phyloP scores from a whole-genome alignment of 2,113 vertebrate genomes.

The Rhinolophus ferrumequinum region DNA sequence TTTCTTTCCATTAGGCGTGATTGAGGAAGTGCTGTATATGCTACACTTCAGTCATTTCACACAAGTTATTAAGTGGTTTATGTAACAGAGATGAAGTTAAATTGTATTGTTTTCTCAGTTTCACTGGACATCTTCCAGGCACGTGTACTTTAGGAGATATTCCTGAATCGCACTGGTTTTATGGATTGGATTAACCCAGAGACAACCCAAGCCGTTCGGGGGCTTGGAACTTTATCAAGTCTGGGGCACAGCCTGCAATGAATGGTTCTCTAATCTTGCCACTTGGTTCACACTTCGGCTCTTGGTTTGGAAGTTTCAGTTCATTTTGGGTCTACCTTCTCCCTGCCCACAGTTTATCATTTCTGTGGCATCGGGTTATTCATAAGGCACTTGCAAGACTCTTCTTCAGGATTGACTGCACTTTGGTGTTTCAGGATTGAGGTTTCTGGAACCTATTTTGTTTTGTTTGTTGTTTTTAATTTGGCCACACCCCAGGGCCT shows the following conservation, averaged over 20 bases:
- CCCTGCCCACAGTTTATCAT: not conserved
- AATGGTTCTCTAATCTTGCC: not conserved
- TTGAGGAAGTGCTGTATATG: constrained; percentile 44
- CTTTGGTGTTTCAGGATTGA: not conserved
- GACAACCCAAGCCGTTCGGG: not conserved
- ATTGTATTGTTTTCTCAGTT: not conserved
- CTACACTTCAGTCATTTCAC: not conserved
- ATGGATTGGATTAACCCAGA: not conserved
- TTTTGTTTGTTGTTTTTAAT: not conserved
- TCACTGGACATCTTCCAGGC: not conserved
- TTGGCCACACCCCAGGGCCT: not conserved
- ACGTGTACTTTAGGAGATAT: not conserved
- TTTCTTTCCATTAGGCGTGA: not conserved
- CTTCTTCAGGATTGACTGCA: not conserved
- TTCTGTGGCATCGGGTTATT: not conserved
- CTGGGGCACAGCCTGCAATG: not conserved
- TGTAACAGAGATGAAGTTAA: not conserved
- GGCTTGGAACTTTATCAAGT: not conserved
- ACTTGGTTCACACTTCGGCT: not conserved
- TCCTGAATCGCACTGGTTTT: not conserved
- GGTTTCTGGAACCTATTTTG: not conserved
- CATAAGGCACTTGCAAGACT: not conserved
- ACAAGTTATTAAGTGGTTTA: not conserved
- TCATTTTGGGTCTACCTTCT: not conserved
- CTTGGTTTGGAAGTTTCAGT: not conserved